Conservation (phyloP, 1,140 invertebrate species). For the Rhyacophila brunnea region DNA sequence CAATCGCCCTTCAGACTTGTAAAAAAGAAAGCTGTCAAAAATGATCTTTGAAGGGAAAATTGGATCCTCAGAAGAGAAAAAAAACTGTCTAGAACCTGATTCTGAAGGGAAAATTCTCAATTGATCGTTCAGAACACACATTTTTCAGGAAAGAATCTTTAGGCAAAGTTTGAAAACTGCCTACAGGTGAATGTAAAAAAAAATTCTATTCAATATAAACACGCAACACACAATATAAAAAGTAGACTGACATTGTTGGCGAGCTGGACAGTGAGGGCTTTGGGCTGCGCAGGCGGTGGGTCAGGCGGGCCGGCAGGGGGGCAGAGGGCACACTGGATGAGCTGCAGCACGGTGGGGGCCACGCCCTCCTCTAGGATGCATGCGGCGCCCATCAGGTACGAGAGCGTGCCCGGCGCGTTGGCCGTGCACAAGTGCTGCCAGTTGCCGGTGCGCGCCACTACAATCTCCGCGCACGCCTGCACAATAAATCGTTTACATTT, state of each 20-base stretch:
- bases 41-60: no score
- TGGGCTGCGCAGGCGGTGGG: background rate
- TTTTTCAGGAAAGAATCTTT: no score
- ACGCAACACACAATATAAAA: background rate
- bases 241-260: conserved; percentile 20
- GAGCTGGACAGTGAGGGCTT: conserved; percentile 20
- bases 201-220: no score
- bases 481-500: no score
- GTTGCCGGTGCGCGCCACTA: conserved; percentile 85
- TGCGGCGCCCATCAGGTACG: conserved; percentile 76
- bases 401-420: conserved; percentile 70
- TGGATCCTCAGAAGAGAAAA: no score
- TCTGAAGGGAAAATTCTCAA: no score
- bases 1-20: no score
- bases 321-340: conserved; percentile 86
- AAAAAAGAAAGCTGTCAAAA: no score
- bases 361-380: conserved; percentile 91
- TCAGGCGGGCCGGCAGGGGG: conserved; percentile 41
- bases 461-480: conserved; percentile 85
- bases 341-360: conserved; percentile 84
- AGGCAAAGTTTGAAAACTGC: no score
- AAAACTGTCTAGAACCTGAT: no score
- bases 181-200: no score
- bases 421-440: conserved; percentile 91
- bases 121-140: no score